phyloP scores from a whole-genome alignment of 1,140 invertebrate genomes.

The Drosophila pseudoananassae region DNA sequence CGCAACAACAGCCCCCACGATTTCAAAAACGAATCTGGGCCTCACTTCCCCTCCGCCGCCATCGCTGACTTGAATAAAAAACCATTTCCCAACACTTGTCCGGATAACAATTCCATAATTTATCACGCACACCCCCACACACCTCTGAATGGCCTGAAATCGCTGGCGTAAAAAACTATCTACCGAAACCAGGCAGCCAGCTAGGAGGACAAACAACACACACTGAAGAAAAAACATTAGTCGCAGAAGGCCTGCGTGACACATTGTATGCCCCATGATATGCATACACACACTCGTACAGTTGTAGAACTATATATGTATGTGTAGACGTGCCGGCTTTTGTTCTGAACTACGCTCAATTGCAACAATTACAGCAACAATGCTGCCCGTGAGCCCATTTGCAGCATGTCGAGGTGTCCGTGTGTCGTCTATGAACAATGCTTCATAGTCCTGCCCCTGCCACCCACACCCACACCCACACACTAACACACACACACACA shows the following conservation, averaged over 20 bases:
- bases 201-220: neutral
- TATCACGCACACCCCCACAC: constrained; percentile 4
- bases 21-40: neutral
- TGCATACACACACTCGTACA: neutral
- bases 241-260: constrained; percentile 42
- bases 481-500: constrained; percentile 6
- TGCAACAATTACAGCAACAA: constrained; percentile 80
- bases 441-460: neutral
- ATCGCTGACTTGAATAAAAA: neutral
- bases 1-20: neutral
- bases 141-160: constrained; percentile 16
- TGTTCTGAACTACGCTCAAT: constrained; percentile 70
- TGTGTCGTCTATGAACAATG: constrained; percentile 51
- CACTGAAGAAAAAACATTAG: constrained; percentile 24
- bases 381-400: constrained; percentile 58
- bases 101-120: constrained; percentile 34
- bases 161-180: constrained; percentile 9
- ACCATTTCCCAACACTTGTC: constrained; percentile 32
- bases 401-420: constrained; percentile 53
- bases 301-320: constrained; percentile 6
- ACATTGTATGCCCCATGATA: constrained; percentile 20
- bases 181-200: neutral
- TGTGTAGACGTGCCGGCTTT: constrained; percentile 26
- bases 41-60: too few species aligned
- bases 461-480: constrained; percentile 6